Evolutionary conservation across 1,140 invertebrate species (phyloP).

Genomic region (Brachionus asplanchnoidis): DNA sequence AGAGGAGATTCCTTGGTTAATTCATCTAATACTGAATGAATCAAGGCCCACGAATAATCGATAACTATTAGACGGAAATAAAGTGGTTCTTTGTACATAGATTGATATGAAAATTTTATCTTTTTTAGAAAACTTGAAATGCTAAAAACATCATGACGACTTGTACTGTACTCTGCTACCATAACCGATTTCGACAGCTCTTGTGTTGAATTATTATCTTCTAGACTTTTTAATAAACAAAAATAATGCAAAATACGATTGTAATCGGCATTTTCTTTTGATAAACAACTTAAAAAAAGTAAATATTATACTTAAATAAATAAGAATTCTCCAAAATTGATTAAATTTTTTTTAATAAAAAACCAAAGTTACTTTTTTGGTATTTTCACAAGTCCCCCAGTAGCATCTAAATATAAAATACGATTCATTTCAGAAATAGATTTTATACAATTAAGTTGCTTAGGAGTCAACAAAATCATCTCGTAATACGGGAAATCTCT

Average conservation of each 20-base stretch:
- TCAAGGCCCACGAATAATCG: conserved; percentile 2
- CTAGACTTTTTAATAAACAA: conserved; percentile 15
- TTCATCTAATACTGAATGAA: conserved; percentile 13
- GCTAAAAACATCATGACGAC: conserved; percentile 20
- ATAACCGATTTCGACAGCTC: conserved; percentile 17
- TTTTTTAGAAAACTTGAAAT: conserved; percentile 3
- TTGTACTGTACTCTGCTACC: conserved; percentile 13
- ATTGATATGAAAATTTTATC: conserved; percentile 7
- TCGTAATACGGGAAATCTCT: not conserved
- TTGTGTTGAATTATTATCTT: not conserved
- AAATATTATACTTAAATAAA: not conserved
- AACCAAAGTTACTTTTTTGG: conserved; percentile 5
- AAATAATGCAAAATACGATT: conserved; percentile 17
- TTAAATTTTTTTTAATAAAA: not conserved
- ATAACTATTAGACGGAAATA: conserved; percentile 8
- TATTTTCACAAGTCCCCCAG: not conserved
- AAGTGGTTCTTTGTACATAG: not conserved
- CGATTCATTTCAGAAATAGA: not conserved
- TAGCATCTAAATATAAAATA: conserved; percentile 5
- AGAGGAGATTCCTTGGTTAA: not conserved
- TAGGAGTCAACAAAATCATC: not conserved
- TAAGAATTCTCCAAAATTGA: not conserved
- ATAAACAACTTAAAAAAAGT: conserved; percentile 1
- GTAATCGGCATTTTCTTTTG: not conserved
- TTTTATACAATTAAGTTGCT: conserved; percentile 6